These are phyloP conservation scores for Pammene fasciana DNA, from an alignment of 2,888 invertebrate genomes.

Conservation along the genomic window DNA sequence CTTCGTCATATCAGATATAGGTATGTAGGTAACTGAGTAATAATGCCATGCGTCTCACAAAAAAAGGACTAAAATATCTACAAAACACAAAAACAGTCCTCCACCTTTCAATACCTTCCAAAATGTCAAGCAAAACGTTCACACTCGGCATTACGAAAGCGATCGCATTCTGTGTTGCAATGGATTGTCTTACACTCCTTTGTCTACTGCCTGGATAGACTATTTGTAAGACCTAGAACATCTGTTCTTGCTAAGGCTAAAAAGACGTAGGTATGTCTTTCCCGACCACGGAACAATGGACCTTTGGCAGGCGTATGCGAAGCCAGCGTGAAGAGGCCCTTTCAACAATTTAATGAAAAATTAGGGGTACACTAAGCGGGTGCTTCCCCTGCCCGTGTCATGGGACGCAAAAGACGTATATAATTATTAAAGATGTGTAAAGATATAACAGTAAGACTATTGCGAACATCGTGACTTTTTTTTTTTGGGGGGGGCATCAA, in stretches of 20 bases:
- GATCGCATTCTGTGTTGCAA: conserved; percentile 56
- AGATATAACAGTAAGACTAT: background rate
- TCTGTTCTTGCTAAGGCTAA: background rate
- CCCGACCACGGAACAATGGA: too few species aligned
- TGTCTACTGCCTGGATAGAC: conserved; percentile 24
- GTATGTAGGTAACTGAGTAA: too few species aligned
- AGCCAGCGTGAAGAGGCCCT: too few species aligned
- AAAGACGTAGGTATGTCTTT: too few species aligned
- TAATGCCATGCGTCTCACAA: too few species aligned
- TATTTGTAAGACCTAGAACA: conserved; percentile 24
- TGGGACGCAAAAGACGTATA: background rate
- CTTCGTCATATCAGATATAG: too few species aligned
- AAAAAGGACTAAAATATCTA: too few species aligned
- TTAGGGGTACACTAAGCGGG: too few species aligned
- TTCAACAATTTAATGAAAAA: too few species aligned
- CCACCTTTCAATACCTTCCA: background rate
- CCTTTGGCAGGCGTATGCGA: too few species aligned
- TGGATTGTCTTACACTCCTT: conserved; percentile 43
- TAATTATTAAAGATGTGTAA: background rate
- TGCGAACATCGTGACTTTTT: background rate
- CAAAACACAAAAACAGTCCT: background rate
- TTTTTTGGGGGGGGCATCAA: too few species aligned
- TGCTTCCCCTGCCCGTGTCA: too few species aligned
- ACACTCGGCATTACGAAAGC: conserved; percentile 51
- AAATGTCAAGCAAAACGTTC: background rate